phyloP scores from a whole-genome alignment of 2,113 vertebrate genomes.

The Mola mola region DNA sequence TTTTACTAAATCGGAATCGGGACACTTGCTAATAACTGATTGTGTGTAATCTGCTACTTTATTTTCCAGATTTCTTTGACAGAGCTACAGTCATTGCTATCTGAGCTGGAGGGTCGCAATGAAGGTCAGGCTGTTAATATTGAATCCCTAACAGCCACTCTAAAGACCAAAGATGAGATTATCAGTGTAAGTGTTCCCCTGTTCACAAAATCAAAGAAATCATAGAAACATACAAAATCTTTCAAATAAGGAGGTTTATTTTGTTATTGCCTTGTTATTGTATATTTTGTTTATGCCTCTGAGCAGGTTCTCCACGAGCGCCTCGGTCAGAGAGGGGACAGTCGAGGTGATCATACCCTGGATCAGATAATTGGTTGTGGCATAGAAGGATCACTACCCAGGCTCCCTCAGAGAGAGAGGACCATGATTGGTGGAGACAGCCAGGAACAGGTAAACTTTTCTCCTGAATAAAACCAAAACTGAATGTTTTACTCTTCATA shows the following conservation, averaged over 20 bases:
- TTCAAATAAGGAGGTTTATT: slow-evolving; percentile 19
- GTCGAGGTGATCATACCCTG: slow-evolving; percentile 34
- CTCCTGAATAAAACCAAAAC: background rate
- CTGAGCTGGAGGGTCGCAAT: slow-evolving; percentile 70
- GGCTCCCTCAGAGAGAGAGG: slow-evolving; percentile 79
- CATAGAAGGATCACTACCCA: slow-evolving; percentile 68
- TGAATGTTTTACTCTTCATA: background rate
- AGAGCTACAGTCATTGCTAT: slow-evolving; percentile 72
- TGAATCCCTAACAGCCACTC: slow-evolving; percentile 75
- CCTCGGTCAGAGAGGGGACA: slow-evolving; percentile 61
- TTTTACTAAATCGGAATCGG: background rate
- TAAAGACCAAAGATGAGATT: slow-evolving; percentile 82
- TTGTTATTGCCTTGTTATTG: background rate
- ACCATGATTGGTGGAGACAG: slow-evolving; percentile 82
- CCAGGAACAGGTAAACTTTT: slow-evolving; percentile 72
- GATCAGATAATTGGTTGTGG: slow-evolving; percentile 45
- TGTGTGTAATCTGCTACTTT: background rate
- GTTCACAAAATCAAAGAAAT: slow-evolving; percentile 18
- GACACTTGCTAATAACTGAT: background rate
- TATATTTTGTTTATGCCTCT: slow-evolving; percentile 9
- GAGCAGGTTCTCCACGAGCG: slow-evolving; percentile 76
- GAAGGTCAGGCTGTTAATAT: slow-evolving; percentile 74
- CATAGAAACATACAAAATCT: background rate
- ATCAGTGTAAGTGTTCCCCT: slow-evolving; percentile 70
- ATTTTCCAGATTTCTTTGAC: slow-evolving; percentile 73